Evolutionary conservation across 2,113 vertebrate genomes (phyloP).

Genomic region (Muntiacus reevesi): DNA sequence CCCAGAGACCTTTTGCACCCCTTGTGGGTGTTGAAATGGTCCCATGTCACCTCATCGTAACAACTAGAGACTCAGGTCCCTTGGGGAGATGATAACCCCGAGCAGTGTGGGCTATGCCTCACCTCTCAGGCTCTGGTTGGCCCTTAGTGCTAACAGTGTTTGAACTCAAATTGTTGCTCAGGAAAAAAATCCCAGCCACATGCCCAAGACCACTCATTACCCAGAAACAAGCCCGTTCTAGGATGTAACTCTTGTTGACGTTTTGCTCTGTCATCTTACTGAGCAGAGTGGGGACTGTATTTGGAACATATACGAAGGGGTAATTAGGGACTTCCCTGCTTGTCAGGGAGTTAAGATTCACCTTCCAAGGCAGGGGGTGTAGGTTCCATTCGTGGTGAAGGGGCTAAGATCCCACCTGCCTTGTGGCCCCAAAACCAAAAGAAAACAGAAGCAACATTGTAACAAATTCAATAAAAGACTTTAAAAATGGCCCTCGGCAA

Average conservation of each 20-base stretch:
- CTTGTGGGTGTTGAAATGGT: neutral
- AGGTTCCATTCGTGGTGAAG: neutral
- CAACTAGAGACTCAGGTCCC: no score
- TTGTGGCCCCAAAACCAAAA: neutral
- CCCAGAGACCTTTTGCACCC: neutral
- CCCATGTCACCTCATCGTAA: accelerated
- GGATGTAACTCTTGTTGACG: accelerated
- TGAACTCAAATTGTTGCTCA: neutral
- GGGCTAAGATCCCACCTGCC: neutral
- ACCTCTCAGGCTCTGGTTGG: neutral
- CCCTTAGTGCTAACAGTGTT: neutral
- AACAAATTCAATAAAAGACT: neutral
- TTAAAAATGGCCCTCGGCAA: neutral
- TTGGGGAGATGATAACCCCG: neutral
- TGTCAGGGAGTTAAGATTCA: neutral
- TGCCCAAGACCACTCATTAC: neutral
- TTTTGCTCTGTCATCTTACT: neutral
- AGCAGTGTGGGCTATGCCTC: neutral
- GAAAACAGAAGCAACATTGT: neutral
- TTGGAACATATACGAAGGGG: neutral
- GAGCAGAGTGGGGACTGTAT: accelerated
- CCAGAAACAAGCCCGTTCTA: neutral
- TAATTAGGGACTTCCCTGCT: neutral
- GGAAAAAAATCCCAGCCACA: neutral
- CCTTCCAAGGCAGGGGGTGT: neutral